Evolutionary conservation across 2,888 invertebrate genomes (phyloP), one percentile per base, ranked within the genome.

Genomic region (Sinelater perroti): DNA sequence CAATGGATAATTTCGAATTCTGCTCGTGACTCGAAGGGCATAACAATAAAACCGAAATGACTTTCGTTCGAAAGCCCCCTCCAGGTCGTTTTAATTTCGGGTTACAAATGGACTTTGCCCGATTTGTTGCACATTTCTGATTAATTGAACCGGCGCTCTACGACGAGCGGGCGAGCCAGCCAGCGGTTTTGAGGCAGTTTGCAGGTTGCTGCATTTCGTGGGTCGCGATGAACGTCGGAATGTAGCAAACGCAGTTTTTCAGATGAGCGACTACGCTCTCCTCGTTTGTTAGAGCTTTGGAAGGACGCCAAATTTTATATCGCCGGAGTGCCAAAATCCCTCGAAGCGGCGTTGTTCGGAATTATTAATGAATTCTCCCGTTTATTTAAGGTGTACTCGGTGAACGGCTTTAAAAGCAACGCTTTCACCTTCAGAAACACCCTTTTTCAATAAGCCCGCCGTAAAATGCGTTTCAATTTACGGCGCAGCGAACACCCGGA

Each of bases 311-410:
- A 57, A 57, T 52, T 47, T 52, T 57, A 52, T 47, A 40, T 47
- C 31, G 57, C 57, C 52, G 35, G 35, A 57, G 52, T 42, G 28
- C 52, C 52, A 53, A 57, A 57, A 52, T 57, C 52, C 38, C 46
- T 52, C 46, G 38, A 54, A 54, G 38, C 46, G 35, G 38, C 54
- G 40, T 40, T 33, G 52, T 42, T 52, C 40, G 20, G 57, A 57
- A 57, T 57, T 57, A 57, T 57, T 57, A 57, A 57, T 57, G 57
- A 46, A 45, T 52, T 57, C 45, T 18, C 51, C 38, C 38, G 45
- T 52, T 46, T 52, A 51, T 52, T 57, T 44, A 49, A 56, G 44
- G 42, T 50, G 24, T 36, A 45, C 46, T 45, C 53, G 20, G 44
- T 45, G 35, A 45, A 31, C 45, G 20, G 31, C 46, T 44, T 30